phyloP scores from a whole-genome alignment of 2,797 vertebrate genomes.

The Aplochiton taeniatus region DNA sequence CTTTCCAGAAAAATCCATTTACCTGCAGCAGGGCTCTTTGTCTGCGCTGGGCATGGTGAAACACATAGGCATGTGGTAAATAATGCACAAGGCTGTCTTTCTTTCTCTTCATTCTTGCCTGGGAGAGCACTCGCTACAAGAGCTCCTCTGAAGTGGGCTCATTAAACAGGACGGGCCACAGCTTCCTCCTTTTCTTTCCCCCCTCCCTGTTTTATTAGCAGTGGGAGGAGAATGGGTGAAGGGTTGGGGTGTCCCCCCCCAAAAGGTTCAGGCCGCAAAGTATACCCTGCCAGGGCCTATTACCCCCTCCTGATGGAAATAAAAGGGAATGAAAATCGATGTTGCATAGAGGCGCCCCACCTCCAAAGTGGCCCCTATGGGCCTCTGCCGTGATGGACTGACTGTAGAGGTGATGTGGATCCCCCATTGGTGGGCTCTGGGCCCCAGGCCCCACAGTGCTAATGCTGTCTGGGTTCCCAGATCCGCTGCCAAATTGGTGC shows the following conservation, averaged over 20 bases:
- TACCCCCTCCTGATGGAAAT: constrained; percentile 23
- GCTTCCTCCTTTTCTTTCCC: constrained; percentile 19
- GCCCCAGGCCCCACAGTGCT: not conserved
- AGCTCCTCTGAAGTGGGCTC: constrained; percentile 60
- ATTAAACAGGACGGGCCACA: constrained; percentile 57
- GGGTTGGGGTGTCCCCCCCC: constrained; percentile 22
- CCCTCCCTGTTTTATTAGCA: not conserved
- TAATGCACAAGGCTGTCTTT: constrained; percentile 73
- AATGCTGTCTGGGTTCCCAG: constrained; percentile 16
- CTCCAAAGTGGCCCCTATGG: constrained; percentile 6
- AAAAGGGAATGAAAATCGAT: constrained; percentile 38
- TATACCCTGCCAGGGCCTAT: constrained; percentile 18
- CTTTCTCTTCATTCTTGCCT: constrained; percentile 50
- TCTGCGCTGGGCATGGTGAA: constrained; percentile 50
- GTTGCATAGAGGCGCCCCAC: not conserved
- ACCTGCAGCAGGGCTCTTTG: constrained; percentile 60
- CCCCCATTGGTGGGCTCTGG: constrained; percentile 6
- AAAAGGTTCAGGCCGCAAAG: constrained; percentile 25
- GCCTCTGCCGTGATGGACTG: constrained; percentile 31
- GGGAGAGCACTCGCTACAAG: constrained; percentile 43
- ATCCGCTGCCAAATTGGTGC: constrained; percentile 5
- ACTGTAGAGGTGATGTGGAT: not conserved
- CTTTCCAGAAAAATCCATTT: constrained; percentile 66
- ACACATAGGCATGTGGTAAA: constrained; percentile 68
- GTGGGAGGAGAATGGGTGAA: constrained; percentile 4